Evolutionary conservation across 2,797 vertebrate species (phyloP), one percentile per base, ranked within the genome.

Genomic region (Nannoperca obscura): DNA sequence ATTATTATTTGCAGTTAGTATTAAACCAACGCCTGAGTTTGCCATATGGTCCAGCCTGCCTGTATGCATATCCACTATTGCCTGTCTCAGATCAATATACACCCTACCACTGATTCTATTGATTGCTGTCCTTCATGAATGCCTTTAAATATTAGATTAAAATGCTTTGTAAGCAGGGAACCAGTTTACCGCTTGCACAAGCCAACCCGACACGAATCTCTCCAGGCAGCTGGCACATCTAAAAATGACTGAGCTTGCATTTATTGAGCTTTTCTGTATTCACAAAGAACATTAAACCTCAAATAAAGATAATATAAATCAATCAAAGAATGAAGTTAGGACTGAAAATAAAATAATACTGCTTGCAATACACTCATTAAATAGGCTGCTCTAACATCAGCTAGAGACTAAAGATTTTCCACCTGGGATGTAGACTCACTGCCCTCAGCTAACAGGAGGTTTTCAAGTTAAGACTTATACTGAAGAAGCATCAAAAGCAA

Each of bases 71-170:
- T 54, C 34, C 57, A 81, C 73, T 49, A 64, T 17, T 65, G 49
- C 27, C 66, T 1, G 49, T 55, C 34, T 74, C 66, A 78, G 75
- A 81, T 91, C 71, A 59, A 74, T 85, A 87, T 87, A 83, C 79
- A 82, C 47, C 20, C 34, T 34, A 17, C 5, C 30, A 62, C 27
- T 63, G 65, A 84, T 67, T 73, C 61, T 34, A 57, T 14, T 70
- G 79, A 61, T 78, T 72, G 63, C 73, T 71, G 62, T 60, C 76
- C 44, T 67, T 75, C 42, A 15, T 38, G 30, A 49, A 69, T 63
- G 69, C 80, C 57, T 82, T 73, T 67, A 74, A 82, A 66, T 75
- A 81, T 86, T 73, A 65, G 34, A 61, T 85, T 80, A 76, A 65
- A 34, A 83, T 17, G n/a, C 17, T 4, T 38, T 17, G 34, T 32